Evolutionary conservation across 2,888 invertebrate genomes (phyloP).

Genomic region (Eupeodes luniger): DNA sequence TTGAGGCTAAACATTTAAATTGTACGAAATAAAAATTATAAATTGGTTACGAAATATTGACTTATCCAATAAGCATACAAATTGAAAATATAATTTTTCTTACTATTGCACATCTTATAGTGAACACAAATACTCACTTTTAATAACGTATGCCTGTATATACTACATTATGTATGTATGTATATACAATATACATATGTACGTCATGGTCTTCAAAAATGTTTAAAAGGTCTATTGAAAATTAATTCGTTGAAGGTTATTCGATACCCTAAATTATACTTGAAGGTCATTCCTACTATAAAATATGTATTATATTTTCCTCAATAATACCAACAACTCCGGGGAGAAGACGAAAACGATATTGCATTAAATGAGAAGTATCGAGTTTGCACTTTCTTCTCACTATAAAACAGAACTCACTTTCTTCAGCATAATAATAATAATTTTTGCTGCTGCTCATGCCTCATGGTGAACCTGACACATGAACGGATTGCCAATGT

Average conservation of each 20-base stretch:
- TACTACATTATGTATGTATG: no score
- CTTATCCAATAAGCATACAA: constrained; percentile 9
- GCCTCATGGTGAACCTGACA: constrained; percentile 62
- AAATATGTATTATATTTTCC: background rate
- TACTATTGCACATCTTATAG: background rate
- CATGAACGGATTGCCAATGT: constrained; percentile 67
- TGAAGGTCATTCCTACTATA: constrained; percentile 15
- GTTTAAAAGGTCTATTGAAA: background rate
- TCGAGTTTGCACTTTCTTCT: constrained; percentile 66
- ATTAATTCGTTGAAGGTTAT: constrained; percentile 12
- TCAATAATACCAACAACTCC: background rate
- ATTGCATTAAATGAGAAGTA: constrained; percentile 42
- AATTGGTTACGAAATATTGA: background rate
- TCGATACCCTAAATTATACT: constrained; percentile 12
- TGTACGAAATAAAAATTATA: background rate
- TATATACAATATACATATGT: no score
- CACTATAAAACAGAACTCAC: constrained; percentile 61
- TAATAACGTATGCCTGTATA: no score
- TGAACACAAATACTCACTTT: background rate
- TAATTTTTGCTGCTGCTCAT: constrained; percentile 37
- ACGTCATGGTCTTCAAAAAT: background rate
- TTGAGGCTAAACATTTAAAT: background rate
- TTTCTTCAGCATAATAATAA: constrained; percentile 62
- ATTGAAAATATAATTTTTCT: background rate
- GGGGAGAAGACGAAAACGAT: constrained; percentile 10